phyloP scores from a whole-genome alignment of 2,113 vertebrate species.

The Opisthocomus hoazin region DNA sequence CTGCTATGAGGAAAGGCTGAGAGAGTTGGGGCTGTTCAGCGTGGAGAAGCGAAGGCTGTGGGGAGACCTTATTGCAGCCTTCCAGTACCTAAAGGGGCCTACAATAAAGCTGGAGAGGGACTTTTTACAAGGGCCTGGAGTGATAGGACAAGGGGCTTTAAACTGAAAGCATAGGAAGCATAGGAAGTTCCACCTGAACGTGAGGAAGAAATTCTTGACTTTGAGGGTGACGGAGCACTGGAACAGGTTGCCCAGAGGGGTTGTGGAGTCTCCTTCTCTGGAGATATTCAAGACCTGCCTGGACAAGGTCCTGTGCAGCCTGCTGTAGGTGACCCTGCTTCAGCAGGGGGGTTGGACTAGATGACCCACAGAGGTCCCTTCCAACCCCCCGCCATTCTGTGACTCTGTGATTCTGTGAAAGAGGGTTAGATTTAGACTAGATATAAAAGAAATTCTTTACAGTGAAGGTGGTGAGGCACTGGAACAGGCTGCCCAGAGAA shows the following conservation, averaged over 20 bases:
- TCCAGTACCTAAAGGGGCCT: background rate
- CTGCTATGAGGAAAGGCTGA: background rate
- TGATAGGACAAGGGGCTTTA: background rate
- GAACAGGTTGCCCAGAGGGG: too few relatives aligned
- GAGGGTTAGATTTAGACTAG: too few relatives aligned
- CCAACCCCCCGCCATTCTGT: too few relatives aligned
- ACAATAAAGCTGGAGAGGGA: background rate
- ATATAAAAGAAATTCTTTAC: too few relatives aligned
- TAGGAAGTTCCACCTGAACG: too few relatives aligned
- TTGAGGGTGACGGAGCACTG: background rate
- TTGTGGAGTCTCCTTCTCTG: background rate
- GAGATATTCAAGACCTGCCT: background rate
- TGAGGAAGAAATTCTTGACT: background rate
- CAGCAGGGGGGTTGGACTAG: too few relatives aligned
- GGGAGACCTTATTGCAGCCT: background rate
- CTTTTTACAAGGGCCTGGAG: background rate
- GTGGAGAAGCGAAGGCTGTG: background rate
- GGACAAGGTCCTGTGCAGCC: background rate
- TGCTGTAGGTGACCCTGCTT: too few relatives aligned
- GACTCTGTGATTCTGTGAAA: too few relatives aligned
- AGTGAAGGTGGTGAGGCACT: background rate
- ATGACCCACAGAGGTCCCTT: too few relatives aligned
- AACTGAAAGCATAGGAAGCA: too few relatives aligned
- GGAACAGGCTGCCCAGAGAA: too few relatives aligned
- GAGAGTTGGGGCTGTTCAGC: background rate